Evolutionary conservation across 92 coral and sea anemone species (phyloP).

Genomic region (Hydrozoanthus gracilis): DNA sequence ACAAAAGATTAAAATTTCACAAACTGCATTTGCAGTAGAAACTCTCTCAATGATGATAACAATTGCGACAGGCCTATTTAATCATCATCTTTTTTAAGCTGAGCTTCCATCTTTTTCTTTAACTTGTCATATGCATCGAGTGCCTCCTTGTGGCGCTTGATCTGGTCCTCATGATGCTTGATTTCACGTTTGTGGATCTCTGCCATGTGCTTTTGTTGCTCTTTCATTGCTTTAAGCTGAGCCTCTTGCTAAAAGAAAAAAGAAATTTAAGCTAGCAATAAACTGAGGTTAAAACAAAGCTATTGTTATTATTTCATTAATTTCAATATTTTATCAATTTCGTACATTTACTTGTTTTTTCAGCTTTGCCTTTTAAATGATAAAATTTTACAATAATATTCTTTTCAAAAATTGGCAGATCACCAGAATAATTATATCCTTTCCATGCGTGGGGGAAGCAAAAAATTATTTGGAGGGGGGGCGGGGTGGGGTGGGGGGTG

Average conservation of each 20-base stretch:
- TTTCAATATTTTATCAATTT: too few species aligned
- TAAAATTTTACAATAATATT: too few species aligned
- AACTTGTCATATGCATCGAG: conserved; percentile 70
- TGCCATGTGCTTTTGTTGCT: conserved; percentile 75
- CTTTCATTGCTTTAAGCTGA: conserved; percentile 77
- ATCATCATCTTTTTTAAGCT: conserved; percentile 28
- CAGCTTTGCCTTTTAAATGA: too few species aligned
- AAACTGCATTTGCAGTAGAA: background rate
- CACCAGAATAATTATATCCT: too few species aligned
- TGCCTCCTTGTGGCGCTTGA: conserved; percentile 83
- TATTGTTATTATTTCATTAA: too few species aligned
- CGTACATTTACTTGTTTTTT: too few species aligned
- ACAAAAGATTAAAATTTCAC: background rate
- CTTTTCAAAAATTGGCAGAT: too few species aligned
- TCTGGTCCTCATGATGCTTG: conserved; percentile 82
- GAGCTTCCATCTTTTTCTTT: conserved; percentile 56
- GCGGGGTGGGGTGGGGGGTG: too few species aligned
- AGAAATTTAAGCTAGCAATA: background rate
- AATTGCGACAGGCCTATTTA: background rate
- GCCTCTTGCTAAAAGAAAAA: conserved; percentile 73
- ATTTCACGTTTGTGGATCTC: conserved; percentile 82
- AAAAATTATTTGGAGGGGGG: too few species aligned
- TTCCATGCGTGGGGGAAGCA: too few species aligned
- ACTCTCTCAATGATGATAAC: background rate
- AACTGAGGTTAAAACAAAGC: too few species aligned